These are phyloP conservation scores for Prunella strophiata DNA, from an alignment of 2,797 vertebrate species.

Conservation along the genomic window DNA sequence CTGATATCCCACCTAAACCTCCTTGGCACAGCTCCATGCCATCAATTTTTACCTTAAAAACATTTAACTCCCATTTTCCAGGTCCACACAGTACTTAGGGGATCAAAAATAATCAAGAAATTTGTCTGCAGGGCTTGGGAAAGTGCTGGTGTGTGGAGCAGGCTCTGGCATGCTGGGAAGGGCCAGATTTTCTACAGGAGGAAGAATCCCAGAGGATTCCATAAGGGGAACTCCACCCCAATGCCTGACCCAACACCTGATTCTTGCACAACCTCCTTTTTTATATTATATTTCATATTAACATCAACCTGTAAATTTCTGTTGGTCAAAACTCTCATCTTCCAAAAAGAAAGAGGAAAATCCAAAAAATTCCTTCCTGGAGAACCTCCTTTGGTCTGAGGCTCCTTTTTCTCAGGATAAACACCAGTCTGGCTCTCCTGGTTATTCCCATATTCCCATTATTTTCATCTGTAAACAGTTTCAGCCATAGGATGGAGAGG, in stretches of 20 bases:
- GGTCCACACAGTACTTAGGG: too few relatives aligned
- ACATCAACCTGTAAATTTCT: not conserved
- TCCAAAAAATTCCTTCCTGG: not conserved
- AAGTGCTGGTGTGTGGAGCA: not conserved
- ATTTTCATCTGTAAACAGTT: not conserved
- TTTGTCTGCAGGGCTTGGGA: not conserved
- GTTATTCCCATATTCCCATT: not conserved
- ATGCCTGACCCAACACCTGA: too few relatives aligned
- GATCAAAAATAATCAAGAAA: not conserved
- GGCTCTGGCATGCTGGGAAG: not conserved
- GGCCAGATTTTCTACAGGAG: not conserved
- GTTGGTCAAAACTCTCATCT: not conserved
- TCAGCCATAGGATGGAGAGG: not conserved
- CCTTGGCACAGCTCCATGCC: rapidly evolving
- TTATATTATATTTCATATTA: not conserved
- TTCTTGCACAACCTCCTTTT: not conserved
- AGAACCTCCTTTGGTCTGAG: not conserved
- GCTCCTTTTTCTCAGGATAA: not conserved
- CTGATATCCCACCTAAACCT: not conserved
- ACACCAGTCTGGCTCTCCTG: not conserved
- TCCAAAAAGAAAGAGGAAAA: not conserved
- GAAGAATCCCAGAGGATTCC: not conserved
- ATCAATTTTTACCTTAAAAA: not conserved
- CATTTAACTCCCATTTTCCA: rapidly evolving
- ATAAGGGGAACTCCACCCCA: not conserved